Conservation (phyloP, 2,797 vertebrate species). For the Alcedo quadribrachys region DNA sequence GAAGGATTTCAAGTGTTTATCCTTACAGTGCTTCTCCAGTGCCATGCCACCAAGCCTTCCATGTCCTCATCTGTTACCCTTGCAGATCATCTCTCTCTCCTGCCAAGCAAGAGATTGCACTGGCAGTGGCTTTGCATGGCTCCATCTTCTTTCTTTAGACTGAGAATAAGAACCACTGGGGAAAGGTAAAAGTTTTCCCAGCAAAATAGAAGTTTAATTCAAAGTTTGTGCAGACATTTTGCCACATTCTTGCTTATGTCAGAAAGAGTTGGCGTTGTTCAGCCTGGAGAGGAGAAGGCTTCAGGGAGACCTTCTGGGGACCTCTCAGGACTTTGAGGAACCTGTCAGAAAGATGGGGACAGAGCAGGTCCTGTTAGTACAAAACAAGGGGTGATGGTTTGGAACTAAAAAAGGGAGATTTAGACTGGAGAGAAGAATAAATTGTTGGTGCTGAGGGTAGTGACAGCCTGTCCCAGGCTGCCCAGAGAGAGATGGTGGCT, state of each 20-base stretch:
- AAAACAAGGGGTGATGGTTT: neutral
- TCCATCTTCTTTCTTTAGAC: neutral
- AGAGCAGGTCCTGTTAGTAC: too few species aligned
- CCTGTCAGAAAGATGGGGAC: neutral
- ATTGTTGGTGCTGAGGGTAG: neutral
- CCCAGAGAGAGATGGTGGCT: too few species aligned
- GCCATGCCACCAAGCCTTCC: neutral
- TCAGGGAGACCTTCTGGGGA: neutral
- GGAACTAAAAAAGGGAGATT: neutral
- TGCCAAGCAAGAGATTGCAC: neutral
- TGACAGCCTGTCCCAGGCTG: neutral
- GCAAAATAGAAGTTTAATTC: neutral
- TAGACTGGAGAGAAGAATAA: neutral
- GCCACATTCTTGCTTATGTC: rapidly evolving
- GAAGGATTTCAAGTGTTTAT: neutral
- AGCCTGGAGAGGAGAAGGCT: neutral
- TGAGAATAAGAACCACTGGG: neutral
- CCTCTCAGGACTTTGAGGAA: neutral
- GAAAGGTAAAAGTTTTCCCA: neutral
- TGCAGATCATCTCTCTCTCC: neutral
- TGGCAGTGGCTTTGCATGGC: rapidly evolving
- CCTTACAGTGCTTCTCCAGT: neutral
- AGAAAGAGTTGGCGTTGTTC: neutral
- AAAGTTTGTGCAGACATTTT: neutral
- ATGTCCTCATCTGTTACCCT: rapidly evolving